Conservation (phyloP, 2,888 invertebrate species). For the Cataglyphis rosenhaueri region DNA sequence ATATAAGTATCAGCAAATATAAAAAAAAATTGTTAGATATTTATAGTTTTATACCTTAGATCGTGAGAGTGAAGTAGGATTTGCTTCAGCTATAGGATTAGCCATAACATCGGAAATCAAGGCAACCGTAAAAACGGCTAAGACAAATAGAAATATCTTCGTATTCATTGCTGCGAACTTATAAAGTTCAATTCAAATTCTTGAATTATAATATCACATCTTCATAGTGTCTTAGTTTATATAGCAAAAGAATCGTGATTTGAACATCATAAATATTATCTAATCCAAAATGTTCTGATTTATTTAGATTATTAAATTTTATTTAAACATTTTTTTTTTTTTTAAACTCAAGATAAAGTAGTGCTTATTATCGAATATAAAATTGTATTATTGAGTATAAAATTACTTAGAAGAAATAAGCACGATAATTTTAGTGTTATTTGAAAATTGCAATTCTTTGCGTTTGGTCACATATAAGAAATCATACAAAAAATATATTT, state of each 20-base stretch:
- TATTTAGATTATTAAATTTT: not conserved
- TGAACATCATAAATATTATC: not conserved
- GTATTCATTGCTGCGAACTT: not conserved
- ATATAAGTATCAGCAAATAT: not conserved
- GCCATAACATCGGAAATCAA: not conserved
- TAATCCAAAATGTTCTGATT: not conserved
- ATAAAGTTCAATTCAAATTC: not conserved
- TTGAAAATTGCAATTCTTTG: too few species aligned
- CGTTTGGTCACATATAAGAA: too few species aligned
- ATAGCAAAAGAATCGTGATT: not conserved
- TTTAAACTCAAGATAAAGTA: not conserved
- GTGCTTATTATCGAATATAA: not conserved
- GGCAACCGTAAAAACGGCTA: not conserved
- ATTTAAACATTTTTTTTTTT: not conserved
- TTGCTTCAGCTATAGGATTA: not conserved
- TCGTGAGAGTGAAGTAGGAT: not conserved
- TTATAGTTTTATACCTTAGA: not conserved
- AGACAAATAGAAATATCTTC: not conserved
- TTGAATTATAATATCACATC: not conserved
- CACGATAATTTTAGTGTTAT: too few species aligned
- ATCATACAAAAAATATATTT: too few species aligned
- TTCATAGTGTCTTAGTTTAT: not conserved
- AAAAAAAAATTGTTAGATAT: not conserved
- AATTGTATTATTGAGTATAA: not conserved
- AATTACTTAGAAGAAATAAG: not conserved